Evolutionary conservation across 2,888 invertebrate genomes (phyloP).

Genomic region (Abscondita cerata): DNA sequence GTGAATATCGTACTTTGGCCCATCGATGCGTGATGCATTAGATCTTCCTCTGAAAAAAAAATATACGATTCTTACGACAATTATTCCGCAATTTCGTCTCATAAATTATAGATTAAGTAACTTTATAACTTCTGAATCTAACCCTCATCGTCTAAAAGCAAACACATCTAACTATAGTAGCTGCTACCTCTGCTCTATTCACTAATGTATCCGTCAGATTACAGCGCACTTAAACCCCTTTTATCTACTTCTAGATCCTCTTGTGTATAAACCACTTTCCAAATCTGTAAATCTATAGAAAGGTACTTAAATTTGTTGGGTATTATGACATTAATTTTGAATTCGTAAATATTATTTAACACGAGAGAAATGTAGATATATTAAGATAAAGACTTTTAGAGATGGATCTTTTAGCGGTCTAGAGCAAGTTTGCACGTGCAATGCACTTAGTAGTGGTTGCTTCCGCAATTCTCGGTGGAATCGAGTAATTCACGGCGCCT

Average conservation of each 20-base stretch:
- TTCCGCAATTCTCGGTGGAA: constrained; percentile 35
- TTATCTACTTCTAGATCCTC: constrained; percentile 53
- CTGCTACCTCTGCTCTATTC: constrained; percentile 47
- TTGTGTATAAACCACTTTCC: constrained; percentile 49
- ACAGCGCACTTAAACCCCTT: constrained; percentile 58
- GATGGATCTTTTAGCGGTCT: constrained; percentile 11
- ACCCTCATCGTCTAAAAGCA: constrained; percentile 34
- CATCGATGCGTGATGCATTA: constrained; percentile 69
- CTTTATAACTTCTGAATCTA: constrained; percentile 40
- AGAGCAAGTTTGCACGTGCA: constrained; percentile 28
- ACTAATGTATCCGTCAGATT: constrained; percentile 56
- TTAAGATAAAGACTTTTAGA: constrained; percentile 11
- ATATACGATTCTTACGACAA: background rate
- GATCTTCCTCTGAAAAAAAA: constrained; percentile 71
- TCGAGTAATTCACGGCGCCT: constrained; percentile 35
- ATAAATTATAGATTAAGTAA: too few species aligned
- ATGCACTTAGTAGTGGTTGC: constrained; percentile 37
- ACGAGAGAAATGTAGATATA: background rate
- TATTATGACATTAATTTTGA: constrained; percentile 14
- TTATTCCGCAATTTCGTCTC: too few species aligned
- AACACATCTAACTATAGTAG: constrained; percentile 17
- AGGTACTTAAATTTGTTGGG: constrained; percentile 38
- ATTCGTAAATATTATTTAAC: background rate
- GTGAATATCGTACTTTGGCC: constrained; percentile 81
- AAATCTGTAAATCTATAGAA: constrained; percentile 39